phyloP scores from a whole-genome alignment of 2,888 invertebrate genomes.

The Nemotelus nigrinus region DNA sequence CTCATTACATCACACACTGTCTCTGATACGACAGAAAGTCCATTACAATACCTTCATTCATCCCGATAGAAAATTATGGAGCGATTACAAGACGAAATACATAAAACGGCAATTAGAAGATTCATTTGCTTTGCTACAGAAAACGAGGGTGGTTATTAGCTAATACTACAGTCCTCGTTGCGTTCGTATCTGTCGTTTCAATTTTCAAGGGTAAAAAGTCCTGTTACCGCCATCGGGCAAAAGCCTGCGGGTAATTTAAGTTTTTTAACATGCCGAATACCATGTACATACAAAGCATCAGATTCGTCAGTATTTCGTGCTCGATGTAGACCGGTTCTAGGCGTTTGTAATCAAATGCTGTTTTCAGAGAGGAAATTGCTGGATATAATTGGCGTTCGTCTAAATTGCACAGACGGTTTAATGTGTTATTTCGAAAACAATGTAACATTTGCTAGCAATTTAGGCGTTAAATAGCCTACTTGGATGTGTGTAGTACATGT shows the following conservation, averaged over 20 bases:
- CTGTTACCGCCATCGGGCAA: conserved; percentile 1
- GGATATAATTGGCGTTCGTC: conserved; percentile 34
- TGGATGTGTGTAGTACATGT: no score
- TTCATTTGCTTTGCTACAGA: conserved; percentile 22
- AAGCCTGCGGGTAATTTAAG: conserved; percentile 39
- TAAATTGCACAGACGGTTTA: conserved; percentile 43
- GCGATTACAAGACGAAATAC: conserved; percentile 43
- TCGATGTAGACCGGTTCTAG: conserved; percentile 16
- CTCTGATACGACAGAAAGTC: conserved; percentile 5
- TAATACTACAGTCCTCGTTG: conserved; percentile 21
- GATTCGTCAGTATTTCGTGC: neutral
- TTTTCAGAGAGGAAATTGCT: conserved; percentile 27
- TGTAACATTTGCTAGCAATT: neutral
- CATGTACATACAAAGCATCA: neutral
- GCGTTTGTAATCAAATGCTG: conserved; percentile 42
- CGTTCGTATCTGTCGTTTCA: conserved; percentile 9
- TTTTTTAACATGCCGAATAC: conserved; percentile 11
- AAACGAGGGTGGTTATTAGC: conserved; percentile 21
- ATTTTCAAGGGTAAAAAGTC: conserved; percentile 34
- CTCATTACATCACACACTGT: conserved; percentile 1
- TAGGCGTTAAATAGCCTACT: no score
- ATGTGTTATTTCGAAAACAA: conserved; percentile 24
- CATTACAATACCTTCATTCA: neutral
- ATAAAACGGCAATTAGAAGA: conserved; percentile 46
- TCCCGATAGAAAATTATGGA: conserved; percentile 20